Conservation (phyloP, 2,797 vertebrate genomes). For the Hafferia zeledoni region DNA sequence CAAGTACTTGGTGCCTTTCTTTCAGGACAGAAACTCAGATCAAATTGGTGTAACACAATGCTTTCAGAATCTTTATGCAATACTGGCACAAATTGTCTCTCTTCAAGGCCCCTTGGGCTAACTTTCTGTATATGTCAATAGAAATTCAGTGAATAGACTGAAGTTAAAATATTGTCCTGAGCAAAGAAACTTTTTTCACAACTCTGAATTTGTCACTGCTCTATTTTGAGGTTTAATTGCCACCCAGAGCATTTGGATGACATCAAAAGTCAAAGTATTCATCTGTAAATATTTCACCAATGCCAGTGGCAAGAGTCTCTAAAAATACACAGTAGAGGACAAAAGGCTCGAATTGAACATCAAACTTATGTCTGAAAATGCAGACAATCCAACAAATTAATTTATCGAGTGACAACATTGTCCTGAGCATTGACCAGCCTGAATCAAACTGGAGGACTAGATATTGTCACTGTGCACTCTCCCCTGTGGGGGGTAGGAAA, state of each 20-base stretch:
- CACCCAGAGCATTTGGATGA: slow-evolving; percentile 56
- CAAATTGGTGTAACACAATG: background rate
- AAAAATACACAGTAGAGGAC: slow-evolving; percentile 48
- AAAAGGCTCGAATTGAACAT: slow-evolving; percentile 13
- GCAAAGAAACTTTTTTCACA: slow-evolving; percentile 16
- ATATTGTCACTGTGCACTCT: background rate
- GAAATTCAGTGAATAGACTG: slow-evolving; percentile 27
- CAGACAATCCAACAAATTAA: background rate
- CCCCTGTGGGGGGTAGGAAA: background rate
- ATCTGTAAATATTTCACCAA: slow-evolving; percentile 51
- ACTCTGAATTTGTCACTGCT: slow-evolving; percentile 2
- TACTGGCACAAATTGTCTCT: background rate
- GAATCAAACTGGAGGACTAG: background rate
- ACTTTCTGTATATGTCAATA: slow-evolving; percentile 8
- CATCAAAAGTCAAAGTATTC: slow-evolving; percentile 51
- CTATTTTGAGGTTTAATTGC: slow-evolving; percentile 52
- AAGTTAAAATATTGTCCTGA: background rate
- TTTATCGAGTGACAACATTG: background rate
- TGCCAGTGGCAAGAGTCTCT: slow-evolving; percentile 32
- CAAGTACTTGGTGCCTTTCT: background rate
- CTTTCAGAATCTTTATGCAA: slow-evolving; percentile 23
- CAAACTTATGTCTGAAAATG: background rate
- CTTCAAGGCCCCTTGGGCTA: slow-evolving; percentile 5
- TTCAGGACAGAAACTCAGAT: background rate
- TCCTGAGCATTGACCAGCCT: background rate